These are phyloP conservation scores for Vulpes ferrilata DNA, from an alignment of 2,113 vertebrate genomes.

Conservation along the genomic window DNA sequence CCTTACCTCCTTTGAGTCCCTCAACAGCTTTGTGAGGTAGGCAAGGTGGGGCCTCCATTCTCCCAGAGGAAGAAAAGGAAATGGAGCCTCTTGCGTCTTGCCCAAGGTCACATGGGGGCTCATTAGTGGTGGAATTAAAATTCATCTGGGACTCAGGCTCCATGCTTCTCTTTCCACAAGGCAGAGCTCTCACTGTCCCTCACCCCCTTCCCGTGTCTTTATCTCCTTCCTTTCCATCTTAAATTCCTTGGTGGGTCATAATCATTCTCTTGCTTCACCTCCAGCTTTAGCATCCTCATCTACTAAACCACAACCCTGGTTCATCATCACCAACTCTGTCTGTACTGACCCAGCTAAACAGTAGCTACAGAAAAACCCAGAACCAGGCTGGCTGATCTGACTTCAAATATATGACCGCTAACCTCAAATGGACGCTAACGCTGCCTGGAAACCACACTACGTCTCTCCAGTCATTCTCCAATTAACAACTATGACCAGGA, in stretches of 20 bases:
- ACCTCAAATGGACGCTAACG: neutral
- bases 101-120: neutral
- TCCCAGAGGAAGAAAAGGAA: constrained; percentile 41
- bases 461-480: neutral
- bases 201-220: neutral
- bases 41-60: neutral
- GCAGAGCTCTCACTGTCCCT: neutral
- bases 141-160: neutral
- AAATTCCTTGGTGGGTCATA: neutral
- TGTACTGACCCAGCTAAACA: neutral
- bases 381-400: neutral
- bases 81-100: neutral
- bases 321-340: neutral
- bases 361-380: neutral
- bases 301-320: neutral
- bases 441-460: neutral
- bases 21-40: constrained; percentile 12
- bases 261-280: neutral
- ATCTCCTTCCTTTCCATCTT: neutral
- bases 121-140: constrained; percentile 60
- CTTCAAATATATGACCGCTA: neutral
- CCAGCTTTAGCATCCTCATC: neutral
- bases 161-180: neutral
- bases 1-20: constrained; percentile 31
- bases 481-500: neutral